phyloP scores from a whole-genome alignment of 2,797 vertebrate species.

The Gallinago stenura region DNA sequence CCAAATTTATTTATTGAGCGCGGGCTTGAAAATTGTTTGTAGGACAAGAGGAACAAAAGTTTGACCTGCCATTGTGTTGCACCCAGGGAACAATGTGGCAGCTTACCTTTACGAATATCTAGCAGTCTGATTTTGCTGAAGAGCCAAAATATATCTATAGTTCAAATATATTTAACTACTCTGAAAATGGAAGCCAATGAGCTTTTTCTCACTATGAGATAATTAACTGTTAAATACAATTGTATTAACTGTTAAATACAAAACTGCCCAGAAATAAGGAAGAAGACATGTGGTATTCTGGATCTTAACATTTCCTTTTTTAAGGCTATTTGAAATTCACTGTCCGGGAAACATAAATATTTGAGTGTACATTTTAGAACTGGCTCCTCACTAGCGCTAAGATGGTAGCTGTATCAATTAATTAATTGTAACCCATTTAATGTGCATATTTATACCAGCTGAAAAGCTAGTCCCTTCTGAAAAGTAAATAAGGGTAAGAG shows the following conservation, averaged over 20 bases:
- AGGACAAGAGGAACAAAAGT: constrained; percentile 84
- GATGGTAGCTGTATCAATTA: not conserved
- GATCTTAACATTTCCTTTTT: not conserved
- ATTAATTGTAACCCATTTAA: constrained; percentile 15
- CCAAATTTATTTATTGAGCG: constrained; percentile 87
- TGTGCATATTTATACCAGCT: not conserved
- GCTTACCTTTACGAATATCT: constrained; percentile 70
- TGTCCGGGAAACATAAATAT: not conserved
- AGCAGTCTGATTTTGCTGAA: constrained; percentile 52
- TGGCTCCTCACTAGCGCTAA: not conserved
- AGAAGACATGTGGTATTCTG: not conserved
- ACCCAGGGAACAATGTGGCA: constrained; percentile 64
- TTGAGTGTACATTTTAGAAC: constrained; percentile 11
- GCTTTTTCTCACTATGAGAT: constrained; percentile 32
- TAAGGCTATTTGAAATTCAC: constrained; percentile 18
- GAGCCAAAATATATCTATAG: constrained; percentile 44
- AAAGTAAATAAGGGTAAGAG: not conserved
- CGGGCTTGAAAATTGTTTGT: constrained; percentile 85
- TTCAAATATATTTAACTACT: constrained; percentile 16
- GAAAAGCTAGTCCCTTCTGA: not conserved
- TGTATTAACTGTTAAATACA: constrained; percentile 27
- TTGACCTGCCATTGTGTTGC: constrained; percentile 79
- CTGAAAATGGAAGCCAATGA: constrained; percentile 57
- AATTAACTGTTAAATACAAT: constrained; percentile 34
- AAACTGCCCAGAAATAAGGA: not conserved